These are phyloP conservation scores for Etheostoma cragini DNA, from an alignment of 2,113 vertebrate genomes.

Conservation along the genomic window DNA sequence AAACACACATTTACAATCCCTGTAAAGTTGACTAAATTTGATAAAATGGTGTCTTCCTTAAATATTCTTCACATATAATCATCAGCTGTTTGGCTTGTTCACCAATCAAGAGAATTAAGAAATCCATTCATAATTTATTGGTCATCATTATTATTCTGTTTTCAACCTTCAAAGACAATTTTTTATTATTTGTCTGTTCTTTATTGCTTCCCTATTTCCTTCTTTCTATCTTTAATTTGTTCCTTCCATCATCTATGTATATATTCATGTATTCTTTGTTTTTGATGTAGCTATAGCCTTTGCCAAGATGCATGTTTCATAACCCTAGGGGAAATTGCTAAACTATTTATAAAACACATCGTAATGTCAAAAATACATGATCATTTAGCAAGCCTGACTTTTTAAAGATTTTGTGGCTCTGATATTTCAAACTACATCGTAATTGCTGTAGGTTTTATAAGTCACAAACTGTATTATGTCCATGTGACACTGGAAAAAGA, in stretches of 20 bases:
- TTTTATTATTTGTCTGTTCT: background rate
- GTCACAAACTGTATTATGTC: background rate
- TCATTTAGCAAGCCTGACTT: background rate
- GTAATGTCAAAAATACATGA: slow-evolving; percentile 5
- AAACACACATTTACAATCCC: no score
- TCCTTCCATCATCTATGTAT: background rate
- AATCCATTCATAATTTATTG: slow-evolving; percentile 24
- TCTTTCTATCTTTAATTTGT: background rate
- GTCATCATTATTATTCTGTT: slow-evolving; percentile 38
- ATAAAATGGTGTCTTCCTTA: background rate
- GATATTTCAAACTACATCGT: background rate
- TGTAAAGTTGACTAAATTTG: background rate
- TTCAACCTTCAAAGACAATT: slow-evolving; percentile 37
- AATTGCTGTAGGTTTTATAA: background rate
- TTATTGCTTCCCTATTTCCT: background rate
- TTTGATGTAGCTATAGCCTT: slow-evolving; percentile 16
- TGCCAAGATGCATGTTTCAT: slow-evolving; percentile 15
- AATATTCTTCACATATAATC: background rate
- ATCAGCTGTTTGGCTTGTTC: slow-evolving; percentile 41
- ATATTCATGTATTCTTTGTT: background rate
- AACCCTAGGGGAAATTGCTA: background rate
- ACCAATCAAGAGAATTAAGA: slow-evolving; percentile 21
- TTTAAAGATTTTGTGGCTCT: background rate
- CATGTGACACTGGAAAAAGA: background rate
- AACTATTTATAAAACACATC: background rate